phyloP scores from a whole-genome alignment of 2,113 vertebrate species.

The Columba livia region DNA sequence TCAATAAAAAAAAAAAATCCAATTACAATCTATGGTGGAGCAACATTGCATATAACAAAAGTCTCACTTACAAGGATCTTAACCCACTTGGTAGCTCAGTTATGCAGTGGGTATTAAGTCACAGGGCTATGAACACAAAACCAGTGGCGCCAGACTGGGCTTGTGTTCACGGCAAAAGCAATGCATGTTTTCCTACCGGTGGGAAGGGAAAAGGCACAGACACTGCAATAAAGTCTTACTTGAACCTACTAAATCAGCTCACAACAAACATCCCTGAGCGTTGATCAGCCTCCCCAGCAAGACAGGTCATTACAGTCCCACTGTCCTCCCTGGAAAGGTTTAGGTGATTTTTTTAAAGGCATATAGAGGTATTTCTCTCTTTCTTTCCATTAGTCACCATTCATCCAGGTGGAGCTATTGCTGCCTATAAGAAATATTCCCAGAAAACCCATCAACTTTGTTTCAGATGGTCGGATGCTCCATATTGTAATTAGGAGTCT shows the following conservation, averaged over 20 bases:
- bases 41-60: slow-evolving; percentile 43
- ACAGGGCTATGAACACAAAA: not conserved
- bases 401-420: not conserved
- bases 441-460: not conserved
- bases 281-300: not conserved
- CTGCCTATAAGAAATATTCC: not conserved
- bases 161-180: not conserved
- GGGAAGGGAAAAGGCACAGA: not conserved
- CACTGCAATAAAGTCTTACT: not conserved
- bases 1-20: slow-evolving; percentile 67
- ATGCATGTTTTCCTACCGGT: not conserved
- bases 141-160: slow-evolving; percentile 12
- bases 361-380: not conserved
- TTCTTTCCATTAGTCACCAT: not conserved
- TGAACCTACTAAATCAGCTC: not conserved
- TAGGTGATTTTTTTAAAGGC: not conserved
- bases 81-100: not conserved
- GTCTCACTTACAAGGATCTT: slow-evolving; percentile 36
- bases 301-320: not conserved
- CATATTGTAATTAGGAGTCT: not conserved
- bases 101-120: not conserved
- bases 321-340: not conserved
- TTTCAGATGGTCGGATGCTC: not conserved
- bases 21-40: slow-evolving; percentile 41
- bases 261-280: not conserved